Evolutionary conservation across 2,113 vertebrate genomes (phyloP).

Genomic region (Apteryx owenii): DNA sequence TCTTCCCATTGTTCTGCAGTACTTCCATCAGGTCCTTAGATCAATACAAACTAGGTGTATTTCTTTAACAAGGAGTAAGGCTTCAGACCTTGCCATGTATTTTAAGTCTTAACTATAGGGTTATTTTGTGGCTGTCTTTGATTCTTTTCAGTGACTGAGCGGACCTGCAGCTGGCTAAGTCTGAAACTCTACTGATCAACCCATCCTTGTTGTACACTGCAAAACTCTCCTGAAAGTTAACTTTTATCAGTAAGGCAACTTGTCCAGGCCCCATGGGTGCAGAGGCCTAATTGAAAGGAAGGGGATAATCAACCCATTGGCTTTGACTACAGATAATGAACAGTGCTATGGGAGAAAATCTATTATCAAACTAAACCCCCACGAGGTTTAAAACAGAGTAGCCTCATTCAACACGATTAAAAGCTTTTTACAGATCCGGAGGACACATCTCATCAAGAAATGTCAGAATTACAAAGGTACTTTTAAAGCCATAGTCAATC

Average conservation of each 20-base stretch:
- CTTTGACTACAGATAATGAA: slow-evolving; percentile 69
- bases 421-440: slow-evolving; percentile 10
- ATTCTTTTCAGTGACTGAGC: not conserved
- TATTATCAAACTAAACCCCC: slow-evolving; percentile 44
- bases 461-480: not conserved
- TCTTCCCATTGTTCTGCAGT: not conserved
- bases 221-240: slow-evolving; percentile 58
- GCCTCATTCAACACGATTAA: slow-evolving; percentile 24
- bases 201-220: not conserved
- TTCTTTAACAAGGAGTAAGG: not conserved
- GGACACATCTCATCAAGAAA: not conserved
- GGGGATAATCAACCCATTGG: slow-evolving; percentile 51
- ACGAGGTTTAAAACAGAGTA: not conserved
- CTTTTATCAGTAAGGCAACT: slow-evolving; percentile 8
- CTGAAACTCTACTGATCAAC: not conserved
- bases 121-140: not conserved
- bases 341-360: slow-evolving; percentile 54
- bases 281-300: slow-evolving; percentile 68
- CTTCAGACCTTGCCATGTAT: not conserved
- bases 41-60: not conserved
- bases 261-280: not conserved
- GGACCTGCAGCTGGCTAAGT: not conserved
- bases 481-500: not conserved
- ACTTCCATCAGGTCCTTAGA: not conserved
- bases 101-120: not conserved